Evolutionary conservation across 2,888 invertebrate genomes (phyloP).

Genomic region (Rotaria magnacalcarata): DNA sequence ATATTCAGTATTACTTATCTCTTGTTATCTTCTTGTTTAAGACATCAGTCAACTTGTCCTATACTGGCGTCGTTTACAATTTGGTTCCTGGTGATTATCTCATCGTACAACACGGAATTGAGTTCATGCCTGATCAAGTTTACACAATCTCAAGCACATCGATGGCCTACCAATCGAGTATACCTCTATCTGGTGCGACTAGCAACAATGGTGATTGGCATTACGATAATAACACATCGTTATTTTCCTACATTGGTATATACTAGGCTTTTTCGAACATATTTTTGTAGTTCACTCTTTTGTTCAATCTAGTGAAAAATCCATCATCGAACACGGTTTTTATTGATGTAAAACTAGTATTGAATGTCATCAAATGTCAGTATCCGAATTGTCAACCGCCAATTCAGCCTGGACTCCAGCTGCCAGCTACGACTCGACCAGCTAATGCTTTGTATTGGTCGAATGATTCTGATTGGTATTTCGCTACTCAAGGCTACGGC

Average conservation of each 20-base stretch:
- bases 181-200: constrained; percentile 48
- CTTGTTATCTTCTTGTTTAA: not conserved
- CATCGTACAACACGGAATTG: no score
- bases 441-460: constrained; percentile 49
- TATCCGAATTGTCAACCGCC: constrained; percentile 43
- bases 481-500: constrained; percentile 39
- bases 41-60: constrained; percentile 53
- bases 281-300: not conserved
- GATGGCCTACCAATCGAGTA: not conserved
- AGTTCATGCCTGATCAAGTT: no score
- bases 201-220: constrained; percentile 52
- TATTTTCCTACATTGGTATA: constrained; percentile 37
- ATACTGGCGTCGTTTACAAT: constrained; percentile 49
- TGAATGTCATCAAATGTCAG: constrained; percentile 38
- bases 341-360: not conserved
- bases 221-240: constrained; percentile 48
- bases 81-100: constrained; percentile 50
- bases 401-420: constrained; percentile 33
- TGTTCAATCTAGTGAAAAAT: not conserved
- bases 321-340: not conserved
- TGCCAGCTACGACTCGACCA: constrained; percentile 46
- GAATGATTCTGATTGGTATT: constrained; percentile 48
- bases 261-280: not conserved
- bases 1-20: not conserved
- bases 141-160: no score